Base-by-base conservation (phyloP, 1,140 invertebrate genomes). In the Ylistrum balloti region DNA sequence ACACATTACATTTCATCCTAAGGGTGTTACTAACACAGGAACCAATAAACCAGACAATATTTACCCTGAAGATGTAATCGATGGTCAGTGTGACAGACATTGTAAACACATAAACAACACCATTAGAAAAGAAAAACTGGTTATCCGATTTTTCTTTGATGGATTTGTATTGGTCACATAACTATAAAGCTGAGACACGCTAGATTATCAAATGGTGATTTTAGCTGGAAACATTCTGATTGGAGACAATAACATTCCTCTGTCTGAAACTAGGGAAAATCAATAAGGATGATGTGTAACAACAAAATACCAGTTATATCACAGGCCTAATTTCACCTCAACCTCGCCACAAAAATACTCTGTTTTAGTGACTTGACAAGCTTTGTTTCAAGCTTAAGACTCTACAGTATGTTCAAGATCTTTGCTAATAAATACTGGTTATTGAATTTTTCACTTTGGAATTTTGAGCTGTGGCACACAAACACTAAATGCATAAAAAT, bases 251-350 rank as follows among this genome's bases (percentile, higher is more conserved):
- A 28, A 74, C 56, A 74, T 74, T 74, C 56, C 56, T 74, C 1
- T 74, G 56, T 74, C 56, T 74, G 56, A 38, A 7, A 38, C 35
- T 38, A 13, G 35, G 5, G 56, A 74, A 74, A 74, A 74, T 74
- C 56, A 74, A 74, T 74, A 74, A n/a, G n/a, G n/a, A n/a, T 28
- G 1, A 11, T n/a, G 56, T 74, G n/a, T 74, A 28, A 74, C 1
- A 17, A 74, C 22, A 74, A 74, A 74, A 74, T 11, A 74, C 56
- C n/a, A 74, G 28, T 74, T 74, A 74, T 74, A n/a, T 74, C 56
- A 74, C 56, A 1, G 28, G 56, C 56, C 56, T n/a, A 74, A 74
- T n/a, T n/a, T n/a, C n/a, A n/a, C n/a, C n/a, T n/a, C n/a, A n/a
- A 74, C 28, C 56, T 1, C 56, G 28, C 22, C 56, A 74, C 56